phyloP scores from a whole-genome alignment of 2,888 invertebrate species.

The Drosophila buzzatii region DNA sequence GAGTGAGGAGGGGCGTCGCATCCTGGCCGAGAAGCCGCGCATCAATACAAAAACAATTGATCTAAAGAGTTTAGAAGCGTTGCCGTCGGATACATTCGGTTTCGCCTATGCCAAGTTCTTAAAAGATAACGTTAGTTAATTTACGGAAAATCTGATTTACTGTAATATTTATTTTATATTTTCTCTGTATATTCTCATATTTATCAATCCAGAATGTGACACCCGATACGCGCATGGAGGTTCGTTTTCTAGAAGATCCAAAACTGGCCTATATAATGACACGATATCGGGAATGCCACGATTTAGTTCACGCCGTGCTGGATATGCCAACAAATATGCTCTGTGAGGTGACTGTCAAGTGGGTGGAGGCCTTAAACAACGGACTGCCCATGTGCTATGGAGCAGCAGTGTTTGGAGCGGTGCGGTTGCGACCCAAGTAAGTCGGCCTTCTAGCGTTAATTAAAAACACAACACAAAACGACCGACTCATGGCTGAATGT shows the following conservation, averaged over 20 bases:
- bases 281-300: conserved; percentile 98
- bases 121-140: conserved; percentile 87
- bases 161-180: not conserved
- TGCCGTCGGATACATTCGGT: conserved; percentile 94
- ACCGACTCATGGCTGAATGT: not conserved
- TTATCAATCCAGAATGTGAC: conserved; percentile 88
- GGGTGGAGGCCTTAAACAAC: conserved; percentile 98
- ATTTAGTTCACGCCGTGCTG: conserved; percentile 95
- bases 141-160: conserved; percentile 75
- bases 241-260: conserved; percentile 95
- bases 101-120: conserved; percentile 94
- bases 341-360: conserved; percentile 97
- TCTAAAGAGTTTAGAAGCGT: conserved; percentile 88
- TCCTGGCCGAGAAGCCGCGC: conserved; percentile 92
- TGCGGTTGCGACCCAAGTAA: conserved; percentile 92
- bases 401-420: conserved; percentile 96
- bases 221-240: conserved; percentile 95
- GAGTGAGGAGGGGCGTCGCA: conserved; percentile 91
- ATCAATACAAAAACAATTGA: conserved; percentile 94
- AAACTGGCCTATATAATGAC: conserved; percentile 98
- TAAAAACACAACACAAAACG: conserved; percentile 10
- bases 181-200: not conserved
- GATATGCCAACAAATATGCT: conserved; percentile 98
- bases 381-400: conserved; percentile 97
- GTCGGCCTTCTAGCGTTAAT: conserved; percentile 24